These are phyloP conservation scores for Harpalus rubripes DNA, from an alignment of 2,888 invertebrate genomes.

Conservation along the genomic window DNA sequence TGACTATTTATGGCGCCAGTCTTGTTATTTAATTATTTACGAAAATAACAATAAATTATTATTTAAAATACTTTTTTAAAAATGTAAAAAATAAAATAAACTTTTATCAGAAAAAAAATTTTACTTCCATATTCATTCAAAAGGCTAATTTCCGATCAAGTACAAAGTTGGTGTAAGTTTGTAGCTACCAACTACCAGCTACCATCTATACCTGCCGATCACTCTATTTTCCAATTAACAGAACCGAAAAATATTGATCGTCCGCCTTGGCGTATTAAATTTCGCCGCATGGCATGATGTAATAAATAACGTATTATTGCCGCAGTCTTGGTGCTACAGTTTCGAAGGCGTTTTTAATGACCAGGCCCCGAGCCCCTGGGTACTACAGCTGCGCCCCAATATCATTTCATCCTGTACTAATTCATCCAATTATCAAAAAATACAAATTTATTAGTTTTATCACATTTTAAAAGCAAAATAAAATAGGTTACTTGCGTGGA, in stretches of 20 bases:
- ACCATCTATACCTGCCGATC: neutral
- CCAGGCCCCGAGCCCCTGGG: slow-evolving; percentile 40
- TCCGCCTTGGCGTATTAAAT: slow-evolving; percentile 48
- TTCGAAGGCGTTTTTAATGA: slow-evolving; percentile 66
- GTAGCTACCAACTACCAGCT: slow-evolving; percentile 3
- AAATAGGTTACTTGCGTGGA: no score
- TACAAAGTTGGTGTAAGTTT: neutral
- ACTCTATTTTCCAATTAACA: slow-evolving; percentile 56
- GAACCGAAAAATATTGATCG: slow-evolving; percentile 42
- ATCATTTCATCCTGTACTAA: neutral
- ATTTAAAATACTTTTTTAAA: no score
- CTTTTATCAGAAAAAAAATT: no score
- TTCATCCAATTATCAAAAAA: no score
- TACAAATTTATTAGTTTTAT: no score
- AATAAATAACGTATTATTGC: slow-evolving; percentile 63
- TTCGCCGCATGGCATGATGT: slow-evolving; percentile 54
- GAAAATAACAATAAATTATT: no score
- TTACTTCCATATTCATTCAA: no score
- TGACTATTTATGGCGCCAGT: no score
- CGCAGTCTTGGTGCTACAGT: slow-evolving; percentile 53
- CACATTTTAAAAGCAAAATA: no score
- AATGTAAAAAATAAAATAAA: no score
- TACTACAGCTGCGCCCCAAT: slow-evolving; percentile 29
- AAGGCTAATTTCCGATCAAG: neutral
- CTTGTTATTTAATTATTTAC: no score